Percentiles rank a stretch among this genome's conserved stretches.
Conservation (phyloP, 2,113 vertebrate species). For the Lophura nycthemera region DNA sequence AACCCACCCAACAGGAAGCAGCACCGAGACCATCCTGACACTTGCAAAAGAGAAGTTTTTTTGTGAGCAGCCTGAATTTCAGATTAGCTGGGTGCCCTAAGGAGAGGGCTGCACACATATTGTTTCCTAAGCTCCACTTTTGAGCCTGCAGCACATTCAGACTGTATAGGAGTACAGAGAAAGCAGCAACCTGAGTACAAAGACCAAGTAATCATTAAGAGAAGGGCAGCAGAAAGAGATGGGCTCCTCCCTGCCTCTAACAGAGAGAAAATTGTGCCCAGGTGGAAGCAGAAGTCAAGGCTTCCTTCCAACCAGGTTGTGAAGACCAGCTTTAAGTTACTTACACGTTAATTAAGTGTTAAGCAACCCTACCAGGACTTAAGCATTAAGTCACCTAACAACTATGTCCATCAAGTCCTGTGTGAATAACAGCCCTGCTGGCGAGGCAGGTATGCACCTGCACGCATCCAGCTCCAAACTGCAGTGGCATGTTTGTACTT, state of each 20-base stretch:
- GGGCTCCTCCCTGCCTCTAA: background rate
- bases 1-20: background rate
- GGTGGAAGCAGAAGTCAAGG: background rate
- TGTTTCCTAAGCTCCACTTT: background rate
- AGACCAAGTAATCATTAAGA: background rate
- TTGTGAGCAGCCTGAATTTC: background rate
- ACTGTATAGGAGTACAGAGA: background rate
- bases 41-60: accelerated
- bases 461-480: background rate
- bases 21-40: background rate
- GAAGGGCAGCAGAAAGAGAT: accelerated
- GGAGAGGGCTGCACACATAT: background rate
- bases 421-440: background rate
- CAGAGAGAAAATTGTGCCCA: background rate
- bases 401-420: background rate
- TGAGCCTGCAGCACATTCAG: background rate
- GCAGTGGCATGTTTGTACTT: accelerated
- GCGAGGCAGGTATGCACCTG: background rate
- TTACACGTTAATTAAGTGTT: accelerated
- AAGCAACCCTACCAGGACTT: background rate
- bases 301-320: background rate
- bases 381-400: background rate
- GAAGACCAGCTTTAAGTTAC: background rate
- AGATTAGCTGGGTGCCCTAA: background rate
- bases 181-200: background rate